These are phyloP conservation scores for Lobophora halterata DNA, from an alignment of 2,888 invertebrate genomes.

Conservation along the genomic window DNA sequence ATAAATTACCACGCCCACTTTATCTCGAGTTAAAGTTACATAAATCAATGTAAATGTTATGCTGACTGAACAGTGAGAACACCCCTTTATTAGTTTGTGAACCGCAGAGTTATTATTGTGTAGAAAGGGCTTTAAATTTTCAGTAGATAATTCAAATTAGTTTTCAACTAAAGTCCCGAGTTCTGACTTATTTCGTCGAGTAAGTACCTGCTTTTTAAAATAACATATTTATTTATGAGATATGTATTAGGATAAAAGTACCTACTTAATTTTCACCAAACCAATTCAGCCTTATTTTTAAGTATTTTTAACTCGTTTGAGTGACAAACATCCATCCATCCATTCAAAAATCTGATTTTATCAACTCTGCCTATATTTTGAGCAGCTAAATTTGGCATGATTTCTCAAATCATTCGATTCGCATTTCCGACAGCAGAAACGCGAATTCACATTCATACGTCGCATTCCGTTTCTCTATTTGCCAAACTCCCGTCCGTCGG, in stretches of 20 bases:
- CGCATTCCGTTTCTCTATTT: conserved; percentile 22
- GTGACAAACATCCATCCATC: neutral
- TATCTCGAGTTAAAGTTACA: conserved; percentile 24
- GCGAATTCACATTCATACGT: conserved; percentile 8
- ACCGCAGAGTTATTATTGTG: too few relatives aligned
- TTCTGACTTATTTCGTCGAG: too few relatives aligned
- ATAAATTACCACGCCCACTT: too few relatives aligned
- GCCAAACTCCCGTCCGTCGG: conserved; percentile 13
- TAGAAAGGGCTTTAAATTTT: too few relatives aligned
- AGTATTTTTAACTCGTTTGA: neutral
- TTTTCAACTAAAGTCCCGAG: too few relatives aligned
- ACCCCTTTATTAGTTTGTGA: conserved; percentile 33
- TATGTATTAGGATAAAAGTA: too few relatives aligned
- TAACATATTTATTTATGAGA: too few relatives aligned
- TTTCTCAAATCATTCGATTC: conserved; percentile 3
- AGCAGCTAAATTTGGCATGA: neutral
- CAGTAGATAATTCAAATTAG: too few relatives aligned
- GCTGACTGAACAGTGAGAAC: conserved; percentile 28
- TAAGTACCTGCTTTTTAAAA: too few relatives aligned
- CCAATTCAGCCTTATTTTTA: too few relatives aligned
- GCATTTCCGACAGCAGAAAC: conserved; percentile 11
- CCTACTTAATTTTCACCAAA: too few relatives aligned
- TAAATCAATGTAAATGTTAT: conserved; percentile 31
- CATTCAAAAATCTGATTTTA: neutral
- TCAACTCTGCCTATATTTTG: too few relatives aligned